phyloP scores from a whole-genome alignment of 2,797 vertebrate genomes.

The Synaphobranchus kaupii region DNA sequence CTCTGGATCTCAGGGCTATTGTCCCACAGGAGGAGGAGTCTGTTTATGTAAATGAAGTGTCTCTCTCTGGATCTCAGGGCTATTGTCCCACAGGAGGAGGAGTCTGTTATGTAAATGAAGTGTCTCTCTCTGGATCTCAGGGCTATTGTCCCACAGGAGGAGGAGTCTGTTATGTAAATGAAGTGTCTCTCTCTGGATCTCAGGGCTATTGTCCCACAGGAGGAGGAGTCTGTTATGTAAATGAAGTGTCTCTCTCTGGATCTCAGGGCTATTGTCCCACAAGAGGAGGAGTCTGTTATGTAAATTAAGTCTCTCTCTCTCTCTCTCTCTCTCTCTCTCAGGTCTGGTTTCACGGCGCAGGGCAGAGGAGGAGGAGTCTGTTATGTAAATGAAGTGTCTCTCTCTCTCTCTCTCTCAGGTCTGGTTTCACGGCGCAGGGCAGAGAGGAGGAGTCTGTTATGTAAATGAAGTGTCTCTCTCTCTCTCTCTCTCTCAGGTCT shows the following conservation, averaged over 20 bases:
- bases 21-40: not conserved
- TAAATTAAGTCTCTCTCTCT: too few species aligned
- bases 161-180: too few species aligned
- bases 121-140: slow-evolving; percentile 57
- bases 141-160: slow-evolving; percentile 87
- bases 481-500: slow-evolving; percentile 74
- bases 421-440: not conserved
- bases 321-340: slow-evolving; percentile 50
- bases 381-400: too few species aligned
- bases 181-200: too few species aligned
- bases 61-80: too few species aligned
- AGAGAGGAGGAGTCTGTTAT: not conserved
- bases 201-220: too few species aligned
- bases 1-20: slow-evolving; percentile 72
- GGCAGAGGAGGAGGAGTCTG: not conserved
- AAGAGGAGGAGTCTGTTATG: too few species aligned
- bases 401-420: not conserved
- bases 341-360: slow-evolving; percentile 84
- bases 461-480: not conserved
- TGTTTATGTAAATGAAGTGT: too few species aligned
- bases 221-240: too few species aligned
- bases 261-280: slow-evolving; percentile 73
- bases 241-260: not conserved
- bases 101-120: too few species aligned
- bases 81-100: not conserved